phyloP scores from a whole-genome alignment of 2,888 invertebrate genomes.

The Synanthedon tipuliformis region DNA sequence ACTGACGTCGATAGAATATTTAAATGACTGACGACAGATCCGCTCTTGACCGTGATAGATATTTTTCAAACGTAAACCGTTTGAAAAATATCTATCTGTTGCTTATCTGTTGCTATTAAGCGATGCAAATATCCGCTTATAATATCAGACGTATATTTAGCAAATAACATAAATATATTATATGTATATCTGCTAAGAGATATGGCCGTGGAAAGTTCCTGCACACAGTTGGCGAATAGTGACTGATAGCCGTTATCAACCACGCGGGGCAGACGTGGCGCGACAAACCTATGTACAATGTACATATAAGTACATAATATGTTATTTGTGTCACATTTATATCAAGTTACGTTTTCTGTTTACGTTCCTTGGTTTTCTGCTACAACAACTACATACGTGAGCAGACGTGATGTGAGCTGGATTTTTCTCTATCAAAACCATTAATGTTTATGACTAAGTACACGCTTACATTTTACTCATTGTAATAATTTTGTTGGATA shows the following conservation, averaged over 20 bases:
- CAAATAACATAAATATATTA: background rate
- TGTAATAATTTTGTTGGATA: no score
- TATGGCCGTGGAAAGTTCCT: conserved; percentile 41
- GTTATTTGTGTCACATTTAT: background rate
- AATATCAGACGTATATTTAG: background rate
- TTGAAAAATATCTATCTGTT: no score
- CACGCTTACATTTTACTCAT: no score
- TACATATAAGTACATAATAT: background rate
- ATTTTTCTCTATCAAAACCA: no score
- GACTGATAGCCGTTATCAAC: background rate
- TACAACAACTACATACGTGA: no score
- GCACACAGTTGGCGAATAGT: conserved; percentile 8
- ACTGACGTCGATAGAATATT: no score
- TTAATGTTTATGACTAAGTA: no score
- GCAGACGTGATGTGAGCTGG: no score
- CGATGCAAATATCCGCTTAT: background rate
- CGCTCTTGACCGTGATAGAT: background rate
- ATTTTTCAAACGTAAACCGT: background rate
- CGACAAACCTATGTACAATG: background rate
- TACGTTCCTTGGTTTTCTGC: no score
- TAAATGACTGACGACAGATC: background rate
- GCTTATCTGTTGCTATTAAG: background rate
- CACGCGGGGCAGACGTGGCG: conserved; percentile 1
- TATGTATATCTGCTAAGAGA: conserved; percentile 8
- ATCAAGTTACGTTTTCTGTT: background rate